Conservation (phyloP, 2,797 vertebrate species). For the Anniella stebbinsi region DNA sequence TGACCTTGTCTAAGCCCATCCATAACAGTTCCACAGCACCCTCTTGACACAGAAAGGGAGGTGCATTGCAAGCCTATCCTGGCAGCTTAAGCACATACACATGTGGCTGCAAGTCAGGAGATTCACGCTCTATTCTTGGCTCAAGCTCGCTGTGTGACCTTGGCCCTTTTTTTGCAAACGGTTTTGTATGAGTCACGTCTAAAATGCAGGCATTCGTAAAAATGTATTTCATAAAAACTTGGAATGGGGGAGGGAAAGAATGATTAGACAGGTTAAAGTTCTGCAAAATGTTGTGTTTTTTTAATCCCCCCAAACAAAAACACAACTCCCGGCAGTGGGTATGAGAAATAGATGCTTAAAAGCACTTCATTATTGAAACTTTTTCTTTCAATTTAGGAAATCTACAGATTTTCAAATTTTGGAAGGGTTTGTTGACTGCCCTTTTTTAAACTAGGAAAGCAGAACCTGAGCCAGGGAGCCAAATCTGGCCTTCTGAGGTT, state of each 20-base stretch:
- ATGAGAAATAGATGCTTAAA: neutral
- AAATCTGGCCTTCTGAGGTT: too few species aligned
- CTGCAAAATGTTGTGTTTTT: neutral
- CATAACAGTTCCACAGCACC: constrained; percentile 32
- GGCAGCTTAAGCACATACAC: neutral
- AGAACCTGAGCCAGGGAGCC: too few species aligned
- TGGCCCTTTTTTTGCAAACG: constrained; percentile 31
- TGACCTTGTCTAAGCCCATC: constrained; percentile 52
- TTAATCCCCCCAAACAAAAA: neutral
- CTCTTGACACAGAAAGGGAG: constrained; percentile 24
- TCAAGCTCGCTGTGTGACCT: constrained; percentile 22
- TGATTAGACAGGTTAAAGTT: neutral
- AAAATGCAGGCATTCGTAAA: constrained; percentile 15
- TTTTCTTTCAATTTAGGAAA: neutral
- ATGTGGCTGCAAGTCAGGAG: constrained; percentile 15
- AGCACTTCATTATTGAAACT: neutral
- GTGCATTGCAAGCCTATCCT: constrained; percentile 4
- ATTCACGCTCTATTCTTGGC: constrained; percentile 2
- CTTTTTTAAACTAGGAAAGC: too few species aligned
- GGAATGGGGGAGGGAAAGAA: neutral
- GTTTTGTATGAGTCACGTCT: constrained; percentile 11
- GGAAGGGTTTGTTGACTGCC: too few species aligned
- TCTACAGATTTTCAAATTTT: neutral
- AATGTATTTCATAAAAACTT: constrained; percentile 3
- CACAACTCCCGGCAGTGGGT: neutral